These are phyloP conservation scores for Nasonovia ribisnigri DNA, from an alignment of 2,888 invertebrate species.

Conservation along the genomic window DNA sequence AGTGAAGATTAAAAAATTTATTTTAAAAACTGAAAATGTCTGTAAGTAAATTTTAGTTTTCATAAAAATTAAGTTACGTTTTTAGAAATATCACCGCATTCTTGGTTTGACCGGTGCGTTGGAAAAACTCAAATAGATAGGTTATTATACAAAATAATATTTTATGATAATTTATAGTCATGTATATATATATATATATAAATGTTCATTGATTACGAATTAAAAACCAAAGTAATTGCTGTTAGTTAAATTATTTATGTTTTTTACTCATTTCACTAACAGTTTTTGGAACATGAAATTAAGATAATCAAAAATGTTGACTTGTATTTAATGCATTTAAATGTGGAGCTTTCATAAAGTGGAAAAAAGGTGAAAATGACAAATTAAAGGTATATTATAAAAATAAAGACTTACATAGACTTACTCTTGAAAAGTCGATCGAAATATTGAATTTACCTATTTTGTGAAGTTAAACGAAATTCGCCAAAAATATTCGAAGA, in stretches of 20 bases:
- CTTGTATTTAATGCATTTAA: too few relatives aligned
- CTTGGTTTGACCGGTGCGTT: neutral
- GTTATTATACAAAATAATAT: neutral
- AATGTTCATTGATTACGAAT: neutral
- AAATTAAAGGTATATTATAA: too few relatives aligned
- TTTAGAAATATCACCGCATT: neutral
- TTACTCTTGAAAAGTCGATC: neutral
- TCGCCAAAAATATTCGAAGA: too few relatives aligned
- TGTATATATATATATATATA: too few relatives aligned
- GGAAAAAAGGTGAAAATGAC: neutral
- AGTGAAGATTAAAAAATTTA: too few relatives aligned
- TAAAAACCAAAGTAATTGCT: neutral
- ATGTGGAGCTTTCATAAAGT: neutral
- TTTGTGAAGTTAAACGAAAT: too few relatives aligned
- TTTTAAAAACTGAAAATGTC: neutral
- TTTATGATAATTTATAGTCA: neutral
- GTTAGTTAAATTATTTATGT: neutral
- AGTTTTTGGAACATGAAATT: neutral
- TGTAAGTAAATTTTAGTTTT: neutral
- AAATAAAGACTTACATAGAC: neutral
- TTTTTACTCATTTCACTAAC: neutral
- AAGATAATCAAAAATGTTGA: neutral
- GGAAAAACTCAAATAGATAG: neutral
- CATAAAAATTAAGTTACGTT: neutral
- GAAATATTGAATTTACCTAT: neutral